Percentiles rank a stretch among this genome's conserved stretches.
Conservation (phyloP, 2,113 vertebrate species). For the Tinamus guttatus region DNA sequence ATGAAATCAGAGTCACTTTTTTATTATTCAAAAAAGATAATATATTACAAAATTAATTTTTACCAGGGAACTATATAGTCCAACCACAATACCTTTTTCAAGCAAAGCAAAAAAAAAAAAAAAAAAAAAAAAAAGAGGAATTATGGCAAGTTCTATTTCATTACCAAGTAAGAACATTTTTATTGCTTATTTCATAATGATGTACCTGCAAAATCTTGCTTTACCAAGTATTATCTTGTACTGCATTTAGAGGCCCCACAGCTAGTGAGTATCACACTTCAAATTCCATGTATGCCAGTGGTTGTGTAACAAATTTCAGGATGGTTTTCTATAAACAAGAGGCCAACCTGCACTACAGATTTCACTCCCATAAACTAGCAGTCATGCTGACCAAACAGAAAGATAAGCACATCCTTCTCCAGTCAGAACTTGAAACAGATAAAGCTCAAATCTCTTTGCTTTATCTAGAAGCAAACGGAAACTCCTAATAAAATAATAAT, state of each 20-base stretch:
- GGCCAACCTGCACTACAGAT: not conserved
- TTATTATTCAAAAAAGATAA: not conserved
- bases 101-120: not conserved
- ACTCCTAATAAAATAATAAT: not conserved
- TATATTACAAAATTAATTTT: not conserved
- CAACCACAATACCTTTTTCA: not conserved
- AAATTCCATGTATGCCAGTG: not conserved
- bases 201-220: not conserved
- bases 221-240: rapidly evolving
- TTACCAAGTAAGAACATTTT: not conserved
- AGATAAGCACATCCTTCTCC: not conserved
- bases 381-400: not conserved
- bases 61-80: not conserved
- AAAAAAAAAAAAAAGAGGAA: not conserved
- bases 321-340: not conserved
- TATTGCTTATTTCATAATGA: not conserved
- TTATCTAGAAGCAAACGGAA: conserved; percentile 15
- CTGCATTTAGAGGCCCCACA: not conserved
- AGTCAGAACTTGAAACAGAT: not conserved
- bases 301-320: not conserved
- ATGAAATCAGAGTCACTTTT: not conserved
- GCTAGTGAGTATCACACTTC: not conserved
- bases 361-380: not conserved
- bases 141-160: not conserved
- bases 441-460: not conserved